These are phyloP conservation scores for Geotrypetes seraphini DNA, from an alignment of 2,797 vertebrate species.

Conservation along the genomic window DNA sequence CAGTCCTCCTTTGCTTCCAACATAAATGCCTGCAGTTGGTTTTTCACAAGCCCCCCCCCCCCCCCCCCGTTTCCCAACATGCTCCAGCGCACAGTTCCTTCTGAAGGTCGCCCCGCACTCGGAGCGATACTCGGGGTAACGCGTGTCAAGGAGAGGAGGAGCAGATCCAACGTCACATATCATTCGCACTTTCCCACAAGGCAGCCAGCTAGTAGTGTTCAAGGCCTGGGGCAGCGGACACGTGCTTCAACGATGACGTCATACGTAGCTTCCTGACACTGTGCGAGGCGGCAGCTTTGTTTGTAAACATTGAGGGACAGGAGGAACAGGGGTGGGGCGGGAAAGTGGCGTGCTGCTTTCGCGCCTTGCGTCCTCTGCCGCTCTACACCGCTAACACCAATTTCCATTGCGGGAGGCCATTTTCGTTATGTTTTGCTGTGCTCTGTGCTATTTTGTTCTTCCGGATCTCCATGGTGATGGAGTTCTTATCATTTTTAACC, in stretches of 20 bases:
- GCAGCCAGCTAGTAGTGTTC: not conserved
- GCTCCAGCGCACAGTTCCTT: constrained; percentile 11
- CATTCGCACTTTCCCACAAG: not conserved
- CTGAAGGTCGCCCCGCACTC: constrained; percentile 13
- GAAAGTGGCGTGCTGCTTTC: too few species aligned
- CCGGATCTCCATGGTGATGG: too few species aligned
- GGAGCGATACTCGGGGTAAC: constrained; percentile 7
- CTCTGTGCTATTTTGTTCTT: too few species aligned
- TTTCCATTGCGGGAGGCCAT: too few species aligned
- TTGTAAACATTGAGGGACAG: constrained; percentile 58
- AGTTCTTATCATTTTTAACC: too few species aligned
- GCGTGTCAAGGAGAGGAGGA: constrained; percentile 1
- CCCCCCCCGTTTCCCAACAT: constrained; percentile 33
- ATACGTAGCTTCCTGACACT: constrained; percentile 12
- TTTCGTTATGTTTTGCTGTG: too few species aligned
- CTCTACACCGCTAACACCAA: too few species aligned
- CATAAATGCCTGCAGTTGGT: constrained; percentile 39
- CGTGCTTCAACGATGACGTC: constrained; percentile 35
- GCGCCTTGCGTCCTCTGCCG: too few species aligned
- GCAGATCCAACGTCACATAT: not conserved
- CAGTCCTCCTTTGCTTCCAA: constrained; percentile 18
- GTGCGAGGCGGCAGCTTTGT: constrained; percentile 43
- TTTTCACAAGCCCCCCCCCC: too few species aligned
- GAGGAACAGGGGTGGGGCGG: constrained; percentile 5
- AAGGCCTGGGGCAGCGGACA: too few species aligned